Evolutionary conservation across 2,888 invertebrate species (phyloP), one percentile per base, ranked within the genome.

Genomic region (Leptinotarsa tumamoca): DNA sequence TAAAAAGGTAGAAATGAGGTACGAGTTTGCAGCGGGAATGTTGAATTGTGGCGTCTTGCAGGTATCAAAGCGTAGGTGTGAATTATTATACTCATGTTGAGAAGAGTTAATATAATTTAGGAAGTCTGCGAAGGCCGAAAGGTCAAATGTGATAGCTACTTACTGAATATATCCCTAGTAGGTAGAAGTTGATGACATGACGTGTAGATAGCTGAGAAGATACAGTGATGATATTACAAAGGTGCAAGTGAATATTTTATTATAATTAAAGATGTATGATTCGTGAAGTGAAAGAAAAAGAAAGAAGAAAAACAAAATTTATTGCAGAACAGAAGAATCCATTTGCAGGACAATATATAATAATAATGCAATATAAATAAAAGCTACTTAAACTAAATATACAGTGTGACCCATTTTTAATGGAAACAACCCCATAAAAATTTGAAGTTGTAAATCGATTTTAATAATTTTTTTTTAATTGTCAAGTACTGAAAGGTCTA

Each of bases 1-100:
- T 21, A 58, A 58, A 21, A 18, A 21, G 58, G 58, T 15, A 58
- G 21, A 21, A 21, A 58, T 58, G 58, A 23, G 58, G 23, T 58
- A 23, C 33, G 63, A 63, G 63, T 17, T 63, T 63, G 33, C 43
- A 43, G 63, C 58, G 15, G 15, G 23, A 58, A 58, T 58, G 58
- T 58, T 33, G 43, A 63, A 63, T 23, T 63, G 33, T 43, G 63
- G 3, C 63, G 17, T 33, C 63, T 10, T 10, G 43, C n/a, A n/a
- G 63, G 63, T 43, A 43, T 63, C 63, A 63, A n/a, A 7, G 43
- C 43, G 63, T 63, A 63, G 63, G 63, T 63, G 63, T 63, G 18
- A 43, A 33, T 63, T 33, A 63, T 43, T 17, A 33, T 17, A 63
- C 18, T 17, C n/a, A 63, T 43, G 63, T 43, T 27, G 63, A 43